Base-by-base conservation (phyloP, 2,797 vertebrate genomes). In the Rhincodon typus region DNA sequence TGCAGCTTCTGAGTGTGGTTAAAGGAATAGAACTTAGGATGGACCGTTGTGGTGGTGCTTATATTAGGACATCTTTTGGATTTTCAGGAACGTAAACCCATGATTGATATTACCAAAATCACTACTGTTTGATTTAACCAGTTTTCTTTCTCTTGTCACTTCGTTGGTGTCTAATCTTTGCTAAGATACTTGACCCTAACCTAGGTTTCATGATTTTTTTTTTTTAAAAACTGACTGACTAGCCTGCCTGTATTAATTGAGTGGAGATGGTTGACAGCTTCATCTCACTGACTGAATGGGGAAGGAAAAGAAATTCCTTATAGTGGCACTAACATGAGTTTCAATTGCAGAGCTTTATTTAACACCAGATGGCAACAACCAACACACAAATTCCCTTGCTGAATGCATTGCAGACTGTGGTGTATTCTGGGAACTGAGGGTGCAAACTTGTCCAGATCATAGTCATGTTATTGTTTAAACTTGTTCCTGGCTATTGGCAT, bases 351-450 rank as follows among this genome's bases (percentile, higher is more conserved):
- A 95, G 94, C 94, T 95, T 74, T 95, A 46, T 72, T 95, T 95
- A 95, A 95, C 94, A 53, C 94, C 50, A 94, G 42, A 74, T 30
- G 38, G 50, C n/a, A 27, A 72, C 66, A 91, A 62, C 57, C 88
- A 93, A 38, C 90, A 93, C 62, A 67, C 67, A 42, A 25, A 8
- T 77, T 21, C 53, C 30, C 94, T n/a, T 50, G 46, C 50, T 77
- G 69, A 53, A 67, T n/a, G 94, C 94, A 95, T 95, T 74, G 94
- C 94, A 95, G 94, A 95, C 94, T 94, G 94, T 74, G 27, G 15
- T 50, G 42, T 72, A 17, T 25, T 30, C 34, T 77, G 69, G 72
- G 70, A 77, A 95, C 94, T 95, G 46, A 77, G 94, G 94, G 70
- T 95, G n/a, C 53, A 57, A 57, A 95, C 70, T 10, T 25, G 46